Conservation (phyloP, 2,797 vertebrate genomes). For the Nyctalus aviator region DNA sequence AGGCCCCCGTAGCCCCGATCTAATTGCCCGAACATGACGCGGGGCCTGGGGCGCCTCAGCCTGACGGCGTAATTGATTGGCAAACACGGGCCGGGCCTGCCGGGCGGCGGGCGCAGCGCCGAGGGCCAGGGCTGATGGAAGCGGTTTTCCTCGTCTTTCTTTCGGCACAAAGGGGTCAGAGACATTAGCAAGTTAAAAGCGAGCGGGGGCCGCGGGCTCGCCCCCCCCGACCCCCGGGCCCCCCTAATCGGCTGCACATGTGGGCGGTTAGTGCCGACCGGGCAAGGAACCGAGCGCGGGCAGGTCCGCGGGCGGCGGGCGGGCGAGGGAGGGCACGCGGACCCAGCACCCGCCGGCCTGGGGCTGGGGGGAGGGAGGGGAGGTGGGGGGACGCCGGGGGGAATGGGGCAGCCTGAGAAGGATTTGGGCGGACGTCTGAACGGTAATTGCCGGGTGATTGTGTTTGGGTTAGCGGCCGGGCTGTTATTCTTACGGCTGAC, state of each 20-base stretch:
- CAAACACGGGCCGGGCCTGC: constrained; percentile 93
- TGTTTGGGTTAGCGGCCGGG: constrained; percentile 86
- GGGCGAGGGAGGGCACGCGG: not conserved
- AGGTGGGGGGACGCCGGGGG: constrained; percentile 53
- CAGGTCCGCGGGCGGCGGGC: constrained; percentile 18
- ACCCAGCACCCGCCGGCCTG: not conserved
- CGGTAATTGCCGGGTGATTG: constrained; percentile 87
- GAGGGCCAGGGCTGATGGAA: constrained; percentile 89
- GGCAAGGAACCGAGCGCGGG: no score
- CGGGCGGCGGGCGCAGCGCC: constrained; percentile 87
- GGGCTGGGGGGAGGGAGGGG: not conserved
- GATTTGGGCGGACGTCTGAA: constrained; percentile 85
- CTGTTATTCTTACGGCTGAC: constrained; percentile 82
- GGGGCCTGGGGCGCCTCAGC: constrained; percentile 94
- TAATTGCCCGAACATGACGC: constrained; percentile 83
- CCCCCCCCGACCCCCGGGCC: constrained; percentile 90
- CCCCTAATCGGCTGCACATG: constrained; percentile 95
- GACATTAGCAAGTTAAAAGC: constrained; percentile 95
- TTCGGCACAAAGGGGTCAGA: constrained; percentile 89
- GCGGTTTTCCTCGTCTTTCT: constrained; percentile 74
- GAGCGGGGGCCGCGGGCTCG: constrained; percentile 90
- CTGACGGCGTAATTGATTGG: constrained; percentile 92
- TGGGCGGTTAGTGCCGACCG: no score
- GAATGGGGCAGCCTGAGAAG: constrained; percentile 52
- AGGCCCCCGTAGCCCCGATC: constrained; percentile 70